A percentile compares a stretch with the other conserved stretches of the same genome.
phyloP scores from a whole-genome alignment of 2,113 vertebrate species.

The Caranx melampygus region DNA sequence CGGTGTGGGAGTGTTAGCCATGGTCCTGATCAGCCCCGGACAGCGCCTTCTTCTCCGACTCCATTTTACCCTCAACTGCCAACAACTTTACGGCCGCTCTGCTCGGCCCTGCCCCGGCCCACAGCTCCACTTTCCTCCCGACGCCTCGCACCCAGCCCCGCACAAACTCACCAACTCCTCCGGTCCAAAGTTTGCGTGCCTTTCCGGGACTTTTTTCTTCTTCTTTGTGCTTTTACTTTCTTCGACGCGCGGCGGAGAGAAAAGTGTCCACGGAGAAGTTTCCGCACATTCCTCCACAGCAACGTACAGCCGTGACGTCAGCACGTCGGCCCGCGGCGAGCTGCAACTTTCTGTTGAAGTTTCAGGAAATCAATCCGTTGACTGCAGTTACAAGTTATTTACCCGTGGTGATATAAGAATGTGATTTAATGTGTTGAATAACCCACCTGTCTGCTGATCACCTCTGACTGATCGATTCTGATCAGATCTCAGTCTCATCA shows the following conservation, averaged over 20 bases:
- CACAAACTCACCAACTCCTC: slow-evolving; percentile 37
- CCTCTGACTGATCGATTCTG: too few species aligned
- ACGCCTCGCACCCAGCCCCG: not conserved
- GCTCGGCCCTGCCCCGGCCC: not conserved
- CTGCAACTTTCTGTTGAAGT: not conserved
- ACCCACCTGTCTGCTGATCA: too few species aligned
- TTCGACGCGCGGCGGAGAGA: slow-evolving; percentile 49
- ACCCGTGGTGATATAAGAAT: too few species aligned
- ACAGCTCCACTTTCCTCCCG: not conserved
- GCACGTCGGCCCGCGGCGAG: slow-evolving; percentile 10
- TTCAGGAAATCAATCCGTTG: not conserved
- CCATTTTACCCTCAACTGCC: slow-evolving; percentile 79
- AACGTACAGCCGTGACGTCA: slow-evolving; percentile 76
- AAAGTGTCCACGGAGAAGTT: slow-evolving; percentile 76
- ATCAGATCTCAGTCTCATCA: too few species aligned
- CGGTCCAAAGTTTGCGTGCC: not conserved
- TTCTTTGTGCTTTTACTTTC: not conserved
- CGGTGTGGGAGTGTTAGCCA: slow-evolving; percentile 76
- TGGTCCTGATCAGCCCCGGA: slow-evolving; percentile 92
- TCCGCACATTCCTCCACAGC: slow-evolving; percentile 92
- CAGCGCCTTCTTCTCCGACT: slow-evolving; percentile 85
- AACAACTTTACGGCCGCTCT: slow-evolving; percentile 50
- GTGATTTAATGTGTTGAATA: too few species aligned
- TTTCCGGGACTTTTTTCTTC: slow-evolving; percentile 1
- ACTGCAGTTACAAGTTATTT: too few species aligned